A percentile compares a stretch with the other conserved stretches of the same genome.
phyloP scores from a whole-genome alignment of 2,888 invertebrate species.

The Boloria euphrosyne region DNA sequence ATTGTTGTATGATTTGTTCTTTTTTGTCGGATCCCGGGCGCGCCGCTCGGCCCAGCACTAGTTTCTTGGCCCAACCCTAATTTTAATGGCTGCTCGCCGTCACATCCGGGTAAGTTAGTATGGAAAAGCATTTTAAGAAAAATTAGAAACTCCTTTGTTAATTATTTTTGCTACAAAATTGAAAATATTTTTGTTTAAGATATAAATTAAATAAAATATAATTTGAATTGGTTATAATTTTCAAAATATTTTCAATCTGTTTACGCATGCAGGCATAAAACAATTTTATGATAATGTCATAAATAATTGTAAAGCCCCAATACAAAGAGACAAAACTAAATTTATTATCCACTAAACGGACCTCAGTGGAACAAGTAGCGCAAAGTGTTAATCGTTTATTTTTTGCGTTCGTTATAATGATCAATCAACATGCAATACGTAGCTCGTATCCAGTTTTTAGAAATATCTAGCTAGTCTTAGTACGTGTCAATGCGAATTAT shows the following conservation, averaged over 20 bases:
- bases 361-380: conserved; percentile 37
- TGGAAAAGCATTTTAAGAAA: conserved; percentile 53
- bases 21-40: conserved; percentile 64
- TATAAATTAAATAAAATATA: neutral
- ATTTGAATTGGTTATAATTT: neutral
- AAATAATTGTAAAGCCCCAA: neutral
- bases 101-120: conserved; percentile 73
- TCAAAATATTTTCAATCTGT: neutral
- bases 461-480: conserved; percentile 41
- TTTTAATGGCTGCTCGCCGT: conserved; percentile 80
- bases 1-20: conserved; percentile 62
- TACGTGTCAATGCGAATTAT: conserved; percentile 50
- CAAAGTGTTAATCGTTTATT: conserved; percentile 45
- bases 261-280: neutral
- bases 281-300: conserved; percentile 2
- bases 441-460: conserved; percentile 42
- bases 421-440: conserved; percentile 46
- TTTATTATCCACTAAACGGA: conserved; percentile 29
- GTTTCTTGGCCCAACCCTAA: conserved; percentile 80
- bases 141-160: neutral
- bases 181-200: neutral
- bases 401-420: conserved; percentile 42
- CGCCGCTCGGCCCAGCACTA: conserved; percentile 75
- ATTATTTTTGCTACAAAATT: conserved; percentile 3
- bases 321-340: conserved; percentile 4